Percentiles rank a stretch among this genome's conserved stretches.
These are phyloP conservation scores for Aphelocoma californica DNA, from an alignment of 2,797 vertebrate genomes.

Conservation along the genomic window DNA sequence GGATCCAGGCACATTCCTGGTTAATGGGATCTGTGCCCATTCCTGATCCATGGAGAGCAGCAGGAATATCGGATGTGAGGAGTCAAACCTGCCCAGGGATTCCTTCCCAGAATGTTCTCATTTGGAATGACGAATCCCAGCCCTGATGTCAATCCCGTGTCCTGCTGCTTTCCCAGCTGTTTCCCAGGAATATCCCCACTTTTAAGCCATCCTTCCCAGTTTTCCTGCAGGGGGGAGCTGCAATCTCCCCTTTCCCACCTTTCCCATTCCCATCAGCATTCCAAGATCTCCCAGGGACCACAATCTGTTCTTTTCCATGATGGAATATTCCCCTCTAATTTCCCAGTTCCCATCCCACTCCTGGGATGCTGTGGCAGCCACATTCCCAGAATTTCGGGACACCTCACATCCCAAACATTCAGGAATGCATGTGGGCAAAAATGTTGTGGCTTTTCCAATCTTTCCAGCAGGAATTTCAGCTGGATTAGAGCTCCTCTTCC, in stretches of 20 bases:
- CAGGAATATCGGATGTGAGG: background rate
- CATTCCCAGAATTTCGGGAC: background rate
- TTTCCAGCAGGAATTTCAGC: background rate
- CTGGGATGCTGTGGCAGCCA: background rate
- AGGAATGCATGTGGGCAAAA: background rate
- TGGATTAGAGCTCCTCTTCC: background rate
- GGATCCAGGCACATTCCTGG: background rate
- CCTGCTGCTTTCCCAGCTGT: background rate
- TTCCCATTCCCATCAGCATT: background rate
- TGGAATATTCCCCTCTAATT: background rate
- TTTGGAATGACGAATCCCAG: background rate
- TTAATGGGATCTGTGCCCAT: too few species aligned
- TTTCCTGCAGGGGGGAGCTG: background rate
- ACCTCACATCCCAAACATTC: background rate
- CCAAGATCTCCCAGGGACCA: background rate
- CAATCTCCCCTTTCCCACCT: background rate
- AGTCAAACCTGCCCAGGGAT: accelerated
- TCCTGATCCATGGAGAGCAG: background rate
- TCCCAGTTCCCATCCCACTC: background rate
- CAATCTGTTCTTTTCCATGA: accelerated
- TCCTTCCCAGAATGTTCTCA: background rate
- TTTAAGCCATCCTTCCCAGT: background rate
- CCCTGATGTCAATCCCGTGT: background rate
- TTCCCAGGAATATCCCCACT: background rate
- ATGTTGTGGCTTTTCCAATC: background rate